A percentile compares a stretch with the other conserved stretches of the same genome.
These are phyloP conservation scores for Clepsis dumicolana DNA, from an alignment of 2,888 invertebrate genomes.

Conservation along the genomic window DNA sequence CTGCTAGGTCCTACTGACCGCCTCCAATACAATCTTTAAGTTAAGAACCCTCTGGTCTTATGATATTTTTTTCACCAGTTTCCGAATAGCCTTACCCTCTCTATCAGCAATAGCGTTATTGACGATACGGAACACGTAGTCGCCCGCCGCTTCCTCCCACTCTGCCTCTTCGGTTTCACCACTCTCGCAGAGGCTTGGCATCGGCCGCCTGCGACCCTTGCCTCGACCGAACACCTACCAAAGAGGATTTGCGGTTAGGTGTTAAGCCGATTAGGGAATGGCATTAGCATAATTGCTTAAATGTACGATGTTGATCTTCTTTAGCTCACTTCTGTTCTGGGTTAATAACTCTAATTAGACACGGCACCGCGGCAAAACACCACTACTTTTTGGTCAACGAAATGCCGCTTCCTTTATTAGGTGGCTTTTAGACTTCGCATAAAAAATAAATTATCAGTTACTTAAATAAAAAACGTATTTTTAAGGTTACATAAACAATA, in stretches of 20 bases:
- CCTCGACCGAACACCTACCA: constrained; percentile 84
- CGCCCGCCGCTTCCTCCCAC: constrained; percentile 87
- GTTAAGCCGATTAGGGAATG: neutral
- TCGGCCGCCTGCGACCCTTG: constrained; percentile 86
- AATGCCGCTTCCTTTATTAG: too few relatives aligned
- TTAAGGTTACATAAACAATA: too few relatives aligned
- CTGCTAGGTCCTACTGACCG: too few relatives aligned
- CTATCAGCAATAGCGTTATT: constrained; percentile 90
- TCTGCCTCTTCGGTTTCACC: constrained; percentile 84
- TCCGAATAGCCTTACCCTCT: constrained; percentile 81
- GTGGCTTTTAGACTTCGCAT: too few relatives aligned
- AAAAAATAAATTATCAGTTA: too few relatives aligned
- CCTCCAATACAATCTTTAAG: too few relatives aligned
- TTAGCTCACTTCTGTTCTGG: neutral
- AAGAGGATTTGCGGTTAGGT: constrained; percentile 1
- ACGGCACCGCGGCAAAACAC: too few relatives aligned
- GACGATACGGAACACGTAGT: constrained; percentile 96
- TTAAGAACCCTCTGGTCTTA: too few relatives aligned
- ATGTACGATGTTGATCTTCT: neutral
- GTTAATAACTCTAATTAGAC: too few relatives aligned
- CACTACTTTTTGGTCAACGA: too few relatives aligned
- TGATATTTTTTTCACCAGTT: too few relatives aligned
- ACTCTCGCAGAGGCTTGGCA: constrained; percentile 88
- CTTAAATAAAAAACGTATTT: too few relatives aligned
- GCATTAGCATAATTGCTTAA: neutral